phyloP scores from a whole-genome alignment of 2,888 invertebrate genomes.

The Lasioglossum calceatum region DNA sequence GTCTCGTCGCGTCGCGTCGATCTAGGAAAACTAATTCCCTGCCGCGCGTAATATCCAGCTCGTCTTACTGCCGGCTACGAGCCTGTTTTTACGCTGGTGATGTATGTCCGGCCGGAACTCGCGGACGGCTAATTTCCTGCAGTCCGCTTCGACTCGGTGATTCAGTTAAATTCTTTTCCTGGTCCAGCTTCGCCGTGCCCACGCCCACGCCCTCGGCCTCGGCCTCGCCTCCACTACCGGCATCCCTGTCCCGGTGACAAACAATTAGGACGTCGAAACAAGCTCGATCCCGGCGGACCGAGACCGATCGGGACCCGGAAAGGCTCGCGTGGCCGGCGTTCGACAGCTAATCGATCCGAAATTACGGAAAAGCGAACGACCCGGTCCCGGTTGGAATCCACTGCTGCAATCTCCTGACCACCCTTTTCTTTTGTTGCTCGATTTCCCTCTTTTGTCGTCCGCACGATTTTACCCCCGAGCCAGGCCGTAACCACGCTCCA shows the following conservation, averaged over 20 bases:
- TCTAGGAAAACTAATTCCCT: conserved; percentile 31
- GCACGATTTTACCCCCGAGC: background rate
- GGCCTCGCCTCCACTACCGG: background rate
- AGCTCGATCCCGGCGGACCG: conserved; percentile 15
- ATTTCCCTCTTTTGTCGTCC: conserved; percentile 13
- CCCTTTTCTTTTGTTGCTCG: conserved; percentile 16
- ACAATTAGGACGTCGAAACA: conserved; percentile 43
- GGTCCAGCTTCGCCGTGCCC: background rate
- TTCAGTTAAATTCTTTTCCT: conserved; percentile 21
- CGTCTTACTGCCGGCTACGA: conserved; percentile 18
- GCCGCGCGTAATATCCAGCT: conserved; percentile 21
- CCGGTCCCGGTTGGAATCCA: conserved; percentile 15
- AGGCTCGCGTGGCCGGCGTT: conserved; percentile 25
- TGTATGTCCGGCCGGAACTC: background rate
- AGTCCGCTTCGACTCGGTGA: conserved; percentile 9
- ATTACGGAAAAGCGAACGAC: conserved; percentile 42
- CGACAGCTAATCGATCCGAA: conserved; percentile 48
- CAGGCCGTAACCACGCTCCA: background rate
- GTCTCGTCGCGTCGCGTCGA: background rate
- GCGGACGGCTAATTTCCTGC: conserved; percentile 34
- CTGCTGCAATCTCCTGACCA: conserved; percentile 11
- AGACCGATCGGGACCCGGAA: conserved; percentile 31
- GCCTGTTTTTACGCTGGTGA: conserved; percentile 27
- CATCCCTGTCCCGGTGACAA: conserved; percentile 17
- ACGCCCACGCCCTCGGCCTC: background rate